Base-by-base conservation (phyloP, 2,113 vertebrate species). In the Meles meles region DNA sequence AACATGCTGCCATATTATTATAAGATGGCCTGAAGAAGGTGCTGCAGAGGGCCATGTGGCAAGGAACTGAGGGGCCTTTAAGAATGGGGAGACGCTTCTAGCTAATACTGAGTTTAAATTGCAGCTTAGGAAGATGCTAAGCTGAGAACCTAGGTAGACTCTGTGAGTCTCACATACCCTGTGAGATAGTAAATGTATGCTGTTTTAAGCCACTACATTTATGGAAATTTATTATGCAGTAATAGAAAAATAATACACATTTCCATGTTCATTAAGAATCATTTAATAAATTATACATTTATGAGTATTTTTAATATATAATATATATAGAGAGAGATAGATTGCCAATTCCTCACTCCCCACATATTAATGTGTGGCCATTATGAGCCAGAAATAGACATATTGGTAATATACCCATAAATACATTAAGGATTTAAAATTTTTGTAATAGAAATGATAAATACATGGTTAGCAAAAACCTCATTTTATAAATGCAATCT, bases 361-460 rank as follows among this genome's bases (percentile, higher is more conserved):
- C 3, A 69, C 55, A 84, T 1, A 67, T 69, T 31, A 96, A 39
- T 42, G 5, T 25, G 20, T 42, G 4, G 6, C 31, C 49, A 25
- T 55, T 15, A 67, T 69, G 31, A 92, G 23, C 23, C 44, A 96
- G 37, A 95, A 92, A 80, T 82, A 92, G 8, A 79, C 52, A n/a
- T 44, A 59, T 29, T 29, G 27, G 17, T 88, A 37, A 83, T 25
- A 82, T 67, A 34, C 7, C 14, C n/a, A 12, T 72, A 85, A 79
- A 72, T 4, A 77, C 44, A 39, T 20, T 4, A 94, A 80, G 15
- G 3, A 9, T 39, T 81, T 77, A 44, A 92, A 65, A 3, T 21
- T 97, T 91, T 81, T 92, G 8, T 39, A 86, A 31, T 39, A 55
- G 49, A 86, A 7, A 63, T 76, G 11, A 69, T 2, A 91, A 81